Conservation (phyloP, 2,888 invertebrate genomes). For the Asteroscopus sphinx region DNA sequence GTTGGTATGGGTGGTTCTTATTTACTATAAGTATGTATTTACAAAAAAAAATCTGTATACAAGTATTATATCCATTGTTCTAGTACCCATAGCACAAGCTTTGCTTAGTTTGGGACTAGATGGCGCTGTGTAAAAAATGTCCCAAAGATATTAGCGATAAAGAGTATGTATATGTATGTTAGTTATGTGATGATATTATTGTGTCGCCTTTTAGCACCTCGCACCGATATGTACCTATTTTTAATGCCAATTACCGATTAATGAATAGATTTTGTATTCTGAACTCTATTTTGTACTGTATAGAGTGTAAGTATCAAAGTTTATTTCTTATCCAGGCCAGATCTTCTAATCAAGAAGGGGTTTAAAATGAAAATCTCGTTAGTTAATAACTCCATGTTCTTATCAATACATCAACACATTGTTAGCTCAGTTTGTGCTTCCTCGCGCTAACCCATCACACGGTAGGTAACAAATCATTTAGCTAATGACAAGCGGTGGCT, state of each 20-base stretch:
- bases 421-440: background rate
- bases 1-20: too few species aligned
- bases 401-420: slow-evolving; percentile 19
- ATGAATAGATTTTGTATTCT: background rate
- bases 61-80: too few species aligned
- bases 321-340: slow-evolving; percentile 2
- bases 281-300: background rate
- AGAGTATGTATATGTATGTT: too few species aligned
- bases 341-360: slow-evolving; percentile 20
- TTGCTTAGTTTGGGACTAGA: too few species aligned
- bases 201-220: background rate
- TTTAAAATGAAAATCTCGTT: slow-evolving; percentile 37
- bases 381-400: slow-evolving; percentile 29
- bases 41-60: too few species aligned
- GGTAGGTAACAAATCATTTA: background rate
- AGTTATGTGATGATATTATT: too few species aligned
- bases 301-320: background rate
- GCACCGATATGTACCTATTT: background rate
- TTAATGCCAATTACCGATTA: background rate
- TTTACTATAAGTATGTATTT: too few species aligned
- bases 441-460: slow-evolving; percentile 7
- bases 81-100: too few species aligned
- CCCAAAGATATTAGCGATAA: too few species aligned
- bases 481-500: slow-evolving; percentile 1
- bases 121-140: too few species aligned